Percentiles rank a stretch among this genome's conserved stretches.
These are phyloP conservation scores for Atopsyche davidsoni DNA, from an alignment of 1,140 invertebrate species.

Conservation along the genomic window DNA sequence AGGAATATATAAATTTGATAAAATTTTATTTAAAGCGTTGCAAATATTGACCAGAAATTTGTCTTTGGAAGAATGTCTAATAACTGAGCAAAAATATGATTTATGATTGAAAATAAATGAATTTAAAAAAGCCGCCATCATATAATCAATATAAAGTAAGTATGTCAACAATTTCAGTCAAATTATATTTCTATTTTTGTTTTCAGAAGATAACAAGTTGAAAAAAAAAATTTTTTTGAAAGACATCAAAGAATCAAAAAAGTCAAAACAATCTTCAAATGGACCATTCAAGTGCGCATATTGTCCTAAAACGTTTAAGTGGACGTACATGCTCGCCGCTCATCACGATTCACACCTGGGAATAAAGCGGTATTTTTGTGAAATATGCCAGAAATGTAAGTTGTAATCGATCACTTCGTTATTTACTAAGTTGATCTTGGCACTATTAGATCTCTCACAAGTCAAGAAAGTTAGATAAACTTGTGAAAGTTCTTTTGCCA, in stretches of 20 bases:
- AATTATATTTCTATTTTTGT: too few species aligned
- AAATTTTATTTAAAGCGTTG: background rate
- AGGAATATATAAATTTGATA: too few species aligned
- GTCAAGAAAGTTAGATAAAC: background rate
- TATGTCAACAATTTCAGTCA: too few species aligned
- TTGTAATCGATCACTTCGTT: conserved; percentile 2
- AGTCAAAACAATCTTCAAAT: too few species aligned
- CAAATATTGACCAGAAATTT: too few species aligned
- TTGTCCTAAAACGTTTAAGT: conserved; percentile 24
- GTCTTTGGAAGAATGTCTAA: background rate
- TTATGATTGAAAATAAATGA: too few species aligned
- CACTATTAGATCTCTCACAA: background rate
- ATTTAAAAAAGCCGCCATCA: too few species aligned
- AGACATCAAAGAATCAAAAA: too few species aligned
- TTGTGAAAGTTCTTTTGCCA: background rate
- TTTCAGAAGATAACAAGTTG: too few species aligned
- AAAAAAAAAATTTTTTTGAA: conserved; percentile 8
- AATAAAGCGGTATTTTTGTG: conserved; percentile 30
- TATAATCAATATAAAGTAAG: too few species aligned
- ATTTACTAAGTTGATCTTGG: background rate
- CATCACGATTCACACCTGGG: conserved; percentile 29
- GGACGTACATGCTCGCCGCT: conserved; percentile 15
- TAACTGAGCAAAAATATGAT: too few species aligned
- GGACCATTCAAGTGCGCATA: conserved; percentile 16
- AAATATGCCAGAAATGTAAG: conserved; percentile 27